phyloP scores from a whole-genome alignment of 2,797 vertebrate genomes.

The Babyrousa celebensis region DNA sequence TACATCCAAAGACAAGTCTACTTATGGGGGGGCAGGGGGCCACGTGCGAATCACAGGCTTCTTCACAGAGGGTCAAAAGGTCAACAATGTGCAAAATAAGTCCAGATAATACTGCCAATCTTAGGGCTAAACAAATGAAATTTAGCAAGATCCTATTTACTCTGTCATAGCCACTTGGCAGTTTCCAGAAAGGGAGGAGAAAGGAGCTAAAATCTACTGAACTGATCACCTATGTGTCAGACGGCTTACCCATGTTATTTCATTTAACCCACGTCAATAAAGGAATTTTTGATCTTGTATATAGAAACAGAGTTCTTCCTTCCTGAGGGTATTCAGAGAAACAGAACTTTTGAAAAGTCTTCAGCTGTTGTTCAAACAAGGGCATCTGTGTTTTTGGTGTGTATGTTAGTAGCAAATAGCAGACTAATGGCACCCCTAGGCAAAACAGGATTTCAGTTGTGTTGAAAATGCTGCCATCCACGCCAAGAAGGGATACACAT shows the following conservation, averaged over 20 bases:
- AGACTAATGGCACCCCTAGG: background rate
- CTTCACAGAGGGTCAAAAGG: background rate
- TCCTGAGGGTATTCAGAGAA: conserved; percentile 19
- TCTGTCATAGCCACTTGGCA: background rate
- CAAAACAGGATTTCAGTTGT: conserved; percentile 3
- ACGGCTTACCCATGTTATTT: background rate
- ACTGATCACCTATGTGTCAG: background rate
- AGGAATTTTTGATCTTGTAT: background rate
- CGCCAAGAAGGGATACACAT: background rate
- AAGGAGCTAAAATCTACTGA: conserved; percentile 24
- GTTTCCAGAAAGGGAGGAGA: conserved; percentile 25
- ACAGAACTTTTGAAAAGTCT: background rate
- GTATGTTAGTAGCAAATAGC: conserved; percentile 32
- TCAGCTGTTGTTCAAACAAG: background rate
- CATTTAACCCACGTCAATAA: background rate
- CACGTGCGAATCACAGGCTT: background rate
- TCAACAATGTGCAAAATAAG: background rate
- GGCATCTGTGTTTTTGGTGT: background rate
- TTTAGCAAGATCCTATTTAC: background rate
- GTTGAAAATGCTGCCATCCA: conserved; percentile 42
- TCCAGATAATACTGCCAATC: background rate
- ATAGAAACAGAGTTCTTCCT: conserved; percentile 13
- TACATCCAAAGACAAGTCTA: conserved; percentile 19
- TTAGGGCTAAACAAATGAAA: background rate
- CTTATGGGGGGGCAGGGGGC: background rate